These are phyloP conservation scores for Pristionchus mayeri DNA, from an alignment of 2,888 invertebrate genomes.

Conservation along the genomic window DNA sequence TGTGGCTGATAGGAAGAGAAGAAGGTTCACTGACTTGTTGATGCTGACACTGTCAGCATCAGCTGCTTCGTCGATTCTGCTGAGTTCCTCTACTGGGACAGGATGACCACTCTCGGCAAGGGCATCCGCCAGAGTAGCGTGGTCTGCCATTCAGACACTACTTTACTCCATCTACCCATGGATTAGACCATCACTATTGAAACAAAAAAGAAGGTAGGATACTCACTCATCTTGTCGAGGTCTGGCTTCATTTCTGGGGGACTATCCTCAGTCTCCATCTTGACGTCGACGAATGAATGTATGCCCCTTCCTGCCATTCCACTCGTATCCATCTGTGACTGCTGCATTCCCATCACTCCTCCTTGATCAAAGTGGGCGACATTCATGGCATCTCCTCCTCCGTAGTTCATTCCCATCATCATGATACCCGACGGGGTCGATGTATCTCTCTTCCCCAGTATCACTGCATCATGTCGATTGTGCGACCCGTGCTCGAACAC, in stretches of 20 bases:
- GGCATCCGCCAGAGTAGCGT: conserved; percentile 27
- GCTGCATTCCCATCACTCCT: conserved; percentile 33
- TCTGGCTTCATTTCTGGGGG: conserved; percentile 21
- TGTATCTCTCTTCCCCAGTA: conserved; percentile 21
- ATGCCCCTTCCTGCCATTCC: conserved; percentile 6
- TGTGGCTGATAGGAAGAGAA: background rate
- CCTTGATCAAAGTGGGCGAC: background rate
- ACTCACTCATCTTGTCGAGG: conserved; percentile 7
- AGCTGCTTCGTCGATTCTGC: conserved; percentile 7
- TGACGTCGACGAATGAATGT: background rate
- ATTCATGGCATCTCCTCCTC: background rate
- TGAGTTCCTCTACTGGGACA: conserved; percentile 32
- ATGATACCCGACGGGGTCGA: background rate
- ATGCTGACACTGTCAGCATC: conserved; percentile 12
- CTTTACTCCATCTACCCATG: background rate
- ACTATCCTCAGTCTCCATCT: conserved; percentile 29
- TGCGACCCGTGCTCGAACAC: conserved; percentile 49
- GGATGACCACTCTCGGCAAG: conserved; percentile 40
- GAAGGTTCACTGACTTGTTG: conserved; percentile 25
- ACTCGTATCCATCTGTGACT: background rate
- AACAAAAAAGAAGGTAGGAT: background rate
- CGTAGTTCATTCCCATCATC: no score
- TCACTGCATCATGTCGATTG: conserved; percentile 42
- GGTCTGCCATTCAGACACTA: background rate
- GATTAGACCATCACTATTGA: background rate